Base-by-base conservation (phyloP, 1,140 invertebrate species). In the Lepidostoma basale region DNA sequence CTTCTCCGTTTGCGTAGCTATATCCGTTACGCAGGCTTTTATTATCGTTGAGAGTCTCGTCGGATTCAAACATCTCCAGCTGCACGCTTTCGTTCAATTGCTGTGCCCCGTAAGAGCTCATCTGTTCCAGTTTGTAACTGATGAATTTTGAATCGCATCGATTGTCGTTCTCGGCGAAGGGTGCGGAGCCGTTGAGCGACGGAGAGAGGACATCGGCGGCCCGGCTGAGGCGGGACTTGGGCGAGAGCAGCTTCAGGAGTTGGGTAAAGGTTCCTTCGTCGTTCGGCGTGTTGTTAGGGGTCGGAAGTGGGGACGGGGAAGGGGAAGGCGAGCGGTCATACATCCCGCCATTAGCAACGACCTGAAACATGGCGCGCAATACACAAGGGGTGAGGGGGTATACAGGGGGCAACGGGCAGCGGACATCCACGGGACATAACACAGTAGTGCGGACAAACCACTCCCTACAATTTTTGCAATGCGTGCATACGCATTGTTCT, bases 321-420 rank as follows among this genome's bases (percentile, higher is more conserved):
- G 81, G 79, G 81, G 81, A 77, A 80, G 79, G 78, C 78, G 82
- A 83, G 78, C 78, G 80, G 82, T 80, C 79, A 79, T 81, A 83
- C 80, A 81, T 81, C 78, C 81, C 80, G 79, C 79, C 81, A 81
- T 81, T 81, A 80, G 81, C 80, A 79, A 83, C 80, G 77, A 83
- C 82, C 82, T 83, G 82, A 82, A 83, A 83, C 62, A 64, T 45
- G 62, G 62, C 52, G 62, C 62, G 56, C 56, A 60, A 56, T 42
- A 60, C 56, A 60, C 56, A 60, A 25, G 39, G 39, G 25, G 40
- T 20, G 30, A 26, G 49, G 14, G 49, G 49, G 28, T 36, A 26
- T 8, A 54, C 49, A 54, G n/a, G n/a, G n/a, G n/a, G n/a, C n/a
- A n/a, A n/a, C n/a, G n/a, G n/a, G n/a, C n/a, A n/a, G n/a, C n/a